phyloP scores from a whole-genome alignment of 92 coral and sea anemone genomes.

The Heteractis magnifica region DNA sequence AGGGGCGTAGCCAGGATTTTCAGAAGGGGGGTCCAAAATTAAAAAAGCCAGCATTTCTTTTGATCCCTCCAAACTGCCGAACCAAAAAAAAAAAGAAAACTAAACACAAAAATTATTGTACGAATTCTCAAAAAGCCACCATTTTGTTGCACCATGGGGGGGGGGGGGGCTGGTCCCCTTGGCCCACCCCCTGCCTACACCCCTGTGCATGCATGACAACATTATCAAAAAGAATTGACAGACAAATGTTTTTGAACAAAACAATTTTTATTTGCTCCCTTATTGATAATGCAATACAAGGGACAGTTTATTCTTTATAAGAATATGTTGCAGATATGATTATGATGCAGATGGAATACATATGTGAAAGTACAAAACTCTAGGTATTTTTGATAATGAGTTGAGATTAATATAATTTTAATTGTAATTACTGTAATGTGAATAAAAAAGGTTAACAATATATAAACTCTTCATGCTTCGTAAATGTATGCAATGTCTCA shows the following conservation, averaged over 20 bases:
- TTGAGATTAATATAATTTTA: not conserved
- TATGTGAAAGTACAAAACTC: not conserved
- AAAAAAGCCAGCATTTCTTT: too few relatives aligned
- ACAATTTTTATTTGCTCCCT: not conserved
- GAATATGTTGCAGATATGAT: not conserved
- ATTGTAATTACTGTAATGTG: not conserved
- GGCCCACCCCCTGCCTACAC: too few relatives aligned
- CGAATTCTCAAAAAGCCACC: not conserved
- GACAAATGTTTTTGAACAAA: not conserved
- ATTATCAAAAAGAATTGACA: not conserved
- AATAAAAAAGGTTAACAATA: not conserved
- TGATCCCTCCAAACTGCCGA: too few relatives aligned
- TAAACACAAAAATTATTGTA: too few relatives aligned
- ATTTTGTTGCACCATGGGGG: too few relatives aligned
- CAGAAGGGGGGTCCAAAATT: too few relatives aligned
- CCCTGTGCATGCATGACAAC: not conserved
- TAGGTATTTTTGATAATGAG: not conserved
- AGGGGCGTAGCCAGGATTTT: too few relatives aligned
- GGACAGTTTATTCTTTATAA: not conserved
- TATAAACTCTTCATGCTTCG: not conserved
- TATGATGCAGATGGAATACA: not conserved
- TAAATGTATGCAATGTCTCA: constrained; percentile 2
- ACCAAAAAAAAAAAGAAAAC: too few relatives aligned
- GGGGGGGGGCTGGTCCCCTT: too few relatives aligned
- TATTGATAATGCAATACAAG: not conserved